These are phyloP conservation scores for Piaya cayana DNA, from an alignment of 2,113 vertebrate genomes.

Conservation along the genomic window DNA sequence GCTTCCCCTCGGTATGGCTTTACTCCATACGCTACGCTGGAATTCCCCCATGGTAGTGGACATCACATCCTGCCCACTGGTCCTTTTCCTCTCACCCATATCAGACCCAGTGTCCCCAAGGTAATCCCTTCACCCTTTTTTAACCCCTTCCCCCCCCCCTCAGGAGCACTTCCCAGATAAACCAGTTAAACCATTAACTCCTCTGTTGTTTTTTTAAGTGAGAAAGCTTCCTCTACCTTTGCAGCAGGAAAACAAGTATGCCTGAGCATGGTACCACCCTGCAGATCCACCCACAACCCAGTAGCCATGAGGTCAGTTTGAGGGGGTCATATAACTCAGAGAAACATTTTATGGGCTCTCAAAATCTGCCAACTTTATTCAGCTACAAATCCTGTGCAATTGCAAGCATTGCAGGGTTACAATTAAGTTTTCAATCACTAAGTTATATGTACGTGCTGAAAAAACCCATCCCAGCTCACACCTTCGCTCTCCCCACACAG, in stretches of 20 bases:
- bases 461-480: not conserved
- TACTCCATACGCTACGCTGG: too few species aligned
- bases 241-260: not conserved
- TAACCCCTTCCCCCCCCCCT: not conserved
- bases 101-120: not conserved
- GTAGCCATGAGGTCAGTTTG: not conserved
- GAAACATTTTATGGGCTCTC: not conserved
- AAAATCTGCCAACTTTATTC: not conserved
- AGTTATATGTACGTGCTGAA: accelerated
- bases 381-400: not conserved
- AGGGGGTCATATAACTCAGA: accelerated
- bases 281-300: not conserved
- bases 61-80: not conserved
- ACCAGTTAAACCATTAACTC: not conserved
- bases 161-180: not conserved
- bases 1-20: not conserved
- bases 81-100: not conserved
- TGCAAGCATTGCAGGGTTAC: not conserved
- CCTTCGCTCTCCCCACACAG: too few species aligned
- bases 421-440: not conserved
- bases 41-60: not conserved
- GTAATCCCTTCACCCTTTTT: not conserved
- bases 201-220: too few species aligned
- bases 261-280: not conserved
- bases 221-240: not conserved